Conservation (phyloP, 2,113 vertebrate genomes). For the rabbit (Oryctolagus cuniculus) region mOryCun1.1 NC_091436.1:155146501-155147000, state of each 20-base stretch:
- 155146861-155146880: conserved; percentile 49
- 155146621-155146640: not conserved
- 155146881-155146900: conserved; percentile 28
- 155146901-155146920: conserved; percentile 28
- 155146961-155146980: conserved; percentile 55
- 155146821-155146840: conserved; percentile 39
- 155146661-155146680: not conserved
- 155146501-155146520: not conserved
- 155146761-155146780: not conserved
- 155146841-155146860: conserved; percentile 55
- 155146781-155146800: not conserved
- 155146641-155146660: not conserved
- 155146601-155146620: not conserved
- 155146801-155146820: conserved; percentile 34
- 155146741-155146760: not conserved
- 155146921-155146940: conserved; percentile 60
- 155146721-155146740: conserved; percentile 2
- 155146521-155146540: not conserved
- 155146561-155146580: not conserved
- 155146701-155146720: not conserved
- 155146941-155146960: conserved; percentile 10
- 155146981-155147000: conserved; percentile 55
- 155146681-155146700: not conserved
- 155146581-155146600: not conserved
- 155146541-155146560: not conserved